Percentiles rank a stretch among this genome's conserved stretches.
phyloP scores from a whole-genome alignment of 2,797 vertebrate species.

The Manis crassicaudata region DNA sequence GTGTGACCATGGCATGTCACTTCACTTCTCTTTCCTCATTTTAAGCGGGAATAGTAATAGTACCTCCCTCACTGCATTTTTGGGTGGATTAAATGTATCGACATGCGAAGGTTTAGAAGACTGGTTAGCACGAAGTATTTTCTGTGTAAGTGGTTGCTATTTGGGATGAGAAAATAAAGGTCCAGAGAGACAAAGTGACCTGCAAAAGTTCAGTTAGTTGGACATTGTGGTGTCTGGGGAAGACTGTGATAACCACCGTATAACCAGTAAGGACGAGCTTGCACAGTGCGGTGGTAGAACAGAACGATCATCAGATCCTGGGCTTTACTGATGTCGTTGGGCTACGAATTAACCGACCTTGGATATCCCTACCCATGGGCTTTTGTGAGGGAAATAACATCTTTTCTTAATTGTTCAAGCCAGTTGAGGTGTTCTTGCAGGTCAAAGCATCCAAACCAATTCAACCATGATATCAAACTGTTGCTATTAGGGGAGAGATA shows the following conservation, averaged over 20 bases:
- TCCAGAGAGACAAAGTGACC: not conserved
- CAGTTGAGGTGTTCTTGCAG: not conserved
- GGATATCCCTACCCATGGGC: not conserved
- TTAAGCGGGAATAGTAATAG: not conserved
- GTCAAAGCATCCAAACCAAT: not conserved
- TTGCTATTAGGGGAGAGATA: not conserved
- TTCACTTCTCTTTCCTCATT: not conserved
- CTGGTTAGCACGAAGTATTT: not conserved
- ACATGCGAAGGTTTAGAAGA: not conserved
- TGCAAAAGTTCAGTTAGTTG: not conserved
- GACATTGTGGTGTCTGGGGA: not conserved
- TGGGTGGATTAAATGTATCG: not conserved
- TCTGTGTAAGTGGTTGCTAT: not conserved
- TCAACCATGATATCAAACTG: not conserved
- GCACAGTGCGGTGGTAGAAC: not conserved
- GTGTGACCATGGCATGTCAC: not conserved
- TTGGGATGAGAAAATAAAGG: constrained; percentile 35
- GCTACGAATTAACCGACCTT: not conserved
- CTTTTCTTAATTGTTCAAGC: constrained; percentile 4
- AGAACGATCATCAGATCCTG: not conserved
- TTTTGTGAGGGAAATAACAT: not conserved
- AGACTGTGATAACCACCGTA: not conserved
- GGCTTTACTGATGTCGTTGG: not conserved
- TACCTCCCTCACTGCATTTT: not conserved
- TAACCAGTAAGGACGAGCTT: not conserved